These are phyloP conservation scores for Epinephelus malabaricus DNA, from an alignment of 2,797 vertebrate genomes.

Conservation along the genomic window DNA sequence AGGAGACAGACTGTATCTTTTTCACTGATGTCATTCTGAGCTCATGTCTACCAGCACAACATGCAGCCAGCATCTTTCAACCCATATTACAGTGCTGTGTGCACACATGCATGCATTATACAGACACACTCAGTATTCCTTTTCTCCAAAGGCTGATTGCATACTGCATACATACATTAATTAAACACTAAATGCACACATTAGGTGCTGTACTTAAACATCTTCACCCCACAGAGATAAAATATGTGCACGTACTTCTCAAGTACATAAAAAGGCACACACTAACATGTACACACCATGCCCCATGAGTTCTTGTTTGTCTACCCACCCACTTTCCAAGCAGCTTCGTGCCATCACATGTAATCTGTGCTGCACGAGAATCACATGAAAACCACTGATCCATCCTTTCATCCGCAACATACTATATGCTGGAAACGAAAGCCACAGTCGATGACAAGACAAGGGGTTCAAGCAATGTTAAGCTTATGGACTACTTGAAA, in stretches of 20 bases:
- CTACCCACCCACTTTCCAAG: conserved; percentile 25
- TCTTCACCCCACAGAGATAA: not conserved
- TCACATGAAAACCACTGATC: conserved; percentile 38
- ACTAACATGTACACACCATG: not conserved
- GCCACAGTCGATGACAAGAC: conserved; percentile 33
- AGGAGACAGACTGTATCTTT: not conserved
- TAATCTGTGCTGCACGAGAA: conserved; percentile 27
- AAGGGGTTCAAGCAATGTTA: conserved; percentile 42
- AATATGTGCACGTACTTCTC: not conserved
- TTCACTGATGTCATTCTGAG: not conserved
- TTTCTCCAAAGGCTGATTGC: not conserved
- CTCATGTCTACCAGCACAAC: not conserved
- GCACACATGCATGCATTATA: not conserved
- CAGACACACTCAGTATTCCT: not conserved
- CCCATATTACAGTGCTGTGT: not conserved
- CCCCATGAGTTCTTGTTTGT: conserved; percentile 15
- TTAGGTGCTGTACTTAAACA: not conserved
- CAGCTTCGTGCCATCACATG: not conserved
- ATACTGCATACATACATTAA: not conserved
- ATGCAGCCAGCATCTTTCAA: not conserved
- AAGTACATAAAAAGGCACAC: not conserved
- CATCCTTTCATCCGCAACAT: conserved; percentile 50
- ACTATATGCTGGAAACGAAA: conserved; percentile 12
- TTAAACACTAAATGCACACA: not conserved
- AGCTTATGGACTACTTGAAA: conserved; percentile 64